Evolutionary conservation across 2,888 invertebrate species (phyloP).

Genomic region (Malacosoma neustria): DNA sequence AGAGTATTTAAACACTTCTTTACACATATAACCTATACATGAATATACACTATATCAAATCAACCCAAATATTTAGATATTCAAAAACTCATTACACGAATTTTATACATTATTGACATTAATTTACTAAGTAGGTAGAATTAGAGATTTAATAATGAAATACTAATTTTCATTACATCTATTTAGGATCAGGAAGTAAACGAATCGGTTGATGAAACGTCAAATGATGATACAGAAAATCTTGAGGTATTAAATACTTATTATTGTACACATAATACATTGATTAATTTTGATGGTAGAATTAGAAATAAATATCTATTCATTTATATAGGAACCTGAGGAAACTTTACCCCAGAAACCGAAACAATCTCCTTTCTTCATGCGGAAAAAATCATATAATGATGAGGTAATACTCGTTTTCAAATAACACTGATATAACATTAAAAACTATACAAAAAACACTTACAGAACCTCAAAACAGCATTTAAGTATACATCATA

Average conservation of each 20-base stretch:
- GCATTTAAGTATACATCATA: too few relatives aligned
- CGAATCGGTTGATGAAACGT: conserved; percentile 8
- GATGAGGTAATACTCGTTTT: conserved; percentile 27
- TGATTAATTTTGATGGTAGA: too few relatives aligned
- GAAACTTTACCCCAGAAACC: conserved; percentile 24
- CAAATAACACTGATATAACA: conserved; percentile 3
- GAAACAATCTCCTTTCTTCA: conserved; percentile 27
- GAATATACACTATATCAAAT: too few relatives aligned
- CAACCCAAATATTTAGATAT: too few relatives aligned
- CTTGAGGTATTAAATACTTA: conserved; percentile 12
- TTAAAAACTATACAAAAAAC: conserved; percentile 1
- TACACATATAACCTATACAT: too few relatives aligned
- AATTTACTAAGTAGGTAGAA: too few relatives aligned
- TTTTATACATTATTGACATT: too few relatives aligned
- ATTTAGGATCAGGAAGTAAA: conserved; percentile 9
- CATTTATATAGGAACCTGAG: conserved; percentile 27
- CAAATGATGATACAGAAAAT: conserved; percentile 7
- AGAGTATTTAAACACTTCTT: too few relatives aligned
- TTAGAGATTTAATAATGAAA: too few relatives aligned
- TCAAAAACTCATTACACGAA: too few relatives aligned
- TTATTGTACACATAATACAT: too few relatives aligned
- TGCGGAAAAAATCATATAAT: conserved; percentile 29
- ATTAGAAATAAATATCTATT: background rate
- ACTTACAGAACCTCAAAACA: too few relatives aligned
- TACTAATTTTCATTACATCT: conserved; percentile 3